Base-by-base conservation (phyloP, 2,888 invertebrate genomes). In the Spisula solida region DNA sequence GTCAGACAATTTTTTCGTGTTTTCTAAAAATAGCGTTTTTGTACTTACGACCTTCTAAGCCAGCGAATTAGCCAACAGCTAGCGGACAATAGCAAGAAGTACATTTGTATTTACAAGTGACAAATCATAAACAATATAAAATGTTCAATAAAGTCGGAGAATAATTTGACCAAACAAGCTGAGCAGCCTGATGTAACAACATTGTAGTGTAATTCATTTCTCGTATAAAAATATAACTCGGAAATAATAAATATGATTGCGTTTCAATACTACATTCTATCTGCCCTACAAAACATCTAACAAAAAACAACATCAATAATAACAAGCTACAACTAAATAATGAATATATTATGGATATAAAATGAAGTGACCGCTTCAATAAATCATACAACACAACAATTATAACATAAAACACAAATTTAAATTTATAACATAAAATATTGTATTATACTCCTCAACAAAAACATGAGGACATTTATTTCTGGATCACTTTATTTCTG, bases 371-470 rank as follows among this genome's bases (percentile, higher is more conserved):
- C 25, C 10, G 6, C 60, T 66, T 66, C 60, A 25, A 66, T 66
- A 25, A 66, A 25, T 25, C 5, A 1, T 66, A 66, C 60, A 66
- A 10, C 60, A 66, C 60, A 66, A 66, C 60, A 66, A 66, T 10
- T 66, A 66, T 66, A 66, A 66, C 60, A 25, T 25, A 66, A 66
- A 6, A 66, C 60, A 60, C 1, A 60, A n/a, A 25, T 10, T n/a
- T n/a, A n/a, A n/a, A n/a, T n/a, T n/a, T n/a, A 56, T 66, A 66
- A 66, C n/a, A 66, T 66, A 66, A 66, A 66, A 25, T 66, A n/a
- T n/a, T 25, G 10, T 66, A 12, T 2, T 25, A 66, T 66, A 51
- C 51, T 51, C 51, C 14, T 16, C 12, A 51, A 51, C 51, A 14
- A 14, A 51, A 51, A 16, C 51, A 8, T 8, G 8, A 41, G 8